phyloP scores from a whole-genome alignment of 2,113 vertebrate genomes.

The Bambusicola thoracicus region DNA sequence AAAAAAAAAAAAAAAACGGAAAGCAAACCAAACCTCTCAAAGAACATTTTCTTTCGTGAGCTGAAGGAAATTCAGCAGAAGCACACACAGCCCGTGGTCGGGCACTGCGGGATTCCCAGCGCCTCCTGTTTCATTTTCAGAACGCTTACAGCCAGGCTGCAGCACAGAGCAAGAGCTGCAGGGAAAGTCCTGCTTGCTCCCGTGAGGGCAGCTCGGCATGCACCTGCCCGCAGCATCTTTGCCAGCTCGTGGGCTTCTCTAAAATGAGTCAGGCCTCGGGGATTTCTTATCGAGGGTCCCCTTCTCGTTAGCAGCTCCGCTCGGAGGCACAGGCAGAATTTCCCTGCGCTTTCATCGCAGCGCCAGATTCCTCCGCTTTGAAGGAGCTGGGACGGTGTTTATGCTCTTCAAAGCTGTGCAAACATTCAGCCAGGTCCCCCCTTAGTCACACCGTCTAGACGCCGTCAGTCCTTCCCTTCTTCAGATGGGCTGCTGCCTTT shows the following conservation, averaged over 20 bases:
- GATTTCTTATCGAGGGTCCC: not conserved
- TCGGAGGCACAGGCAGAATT: not conserved
- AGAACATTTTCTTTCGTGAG: conserved; percentile 9
- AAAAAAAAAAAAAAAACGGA: not conserved
- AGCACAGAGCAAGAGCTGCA: not conserved
- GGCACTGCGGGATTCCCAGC: not conserved
- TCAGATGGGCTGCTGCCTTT: not conserved
- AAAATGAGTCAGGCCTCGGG: not conserved
- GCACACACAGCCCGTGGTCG: not conserved
- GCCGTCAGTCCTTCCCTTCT: not conserved
- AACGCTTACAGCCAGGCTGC: not conserved
- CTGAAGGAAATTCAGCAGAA: not conserved
- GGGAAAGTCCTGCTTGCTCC: conserved; percentile 3
- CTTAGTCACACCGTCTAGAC: conserved; percentile 65
- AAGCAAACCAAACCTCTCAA: conserved; percentile 29
- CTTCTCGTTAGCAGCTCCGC: not conserved
- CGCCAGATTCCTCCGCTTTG: conserved; percentile 36
- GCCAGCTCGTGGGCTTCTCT: not conserved
- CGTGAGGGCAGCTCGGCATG: accelerated
- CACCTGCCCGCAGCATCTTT: accelerated
- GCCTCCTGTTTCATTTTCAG: not conserved
- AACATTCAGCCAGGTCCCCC: conserved; percentile 39
- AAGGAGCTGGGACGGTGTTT: conserved; percentile 49
- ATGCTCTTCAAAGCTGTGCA: conserved; percentile 55
- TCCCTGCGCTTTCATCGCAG: conserved; percentile 26